Evolutionary conservation across 2,113 vertebrate genomes (phyloP).

Genomic region (Caranx melampygus): DNA sequence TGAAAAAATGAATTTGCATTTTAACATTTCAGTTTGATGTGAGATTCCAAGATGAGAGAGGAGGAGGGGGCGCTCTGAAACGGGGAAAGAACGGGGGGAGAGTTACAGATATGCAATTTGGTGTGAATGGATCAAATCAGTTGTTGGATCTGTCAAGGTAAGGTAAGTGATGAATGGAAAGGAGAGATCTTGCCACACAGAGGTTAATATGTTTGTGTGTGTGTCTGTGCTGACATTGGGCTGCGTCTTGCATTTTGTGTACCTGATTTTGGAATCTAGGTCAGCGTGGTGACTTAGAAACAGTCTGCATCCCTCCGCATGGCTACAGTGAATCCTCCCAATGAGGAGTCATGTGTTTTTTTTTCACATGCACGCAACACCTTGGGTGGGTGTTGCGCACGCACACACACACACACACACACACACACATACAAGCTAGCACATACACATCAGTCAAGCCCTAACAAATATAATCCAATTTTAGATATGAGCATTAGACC

Average conservation of each 20-base stretch:
- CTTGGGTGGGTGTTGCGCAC: not conserved
- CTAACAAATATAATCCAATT: slow-evolving; percentile 64
- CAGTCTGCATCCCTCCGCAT: slow-evolving; percentile 73
- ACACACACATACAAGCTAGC: slow-evolving; percentile 9
- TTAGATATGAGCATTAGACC: slow-evolving; percentile 59
- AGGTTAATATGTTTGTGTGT: not conserved
- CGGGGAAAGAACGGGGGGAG: slow-evolving; percentile 36
- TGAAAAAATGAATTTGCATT: slow-evolving; percentile 77
- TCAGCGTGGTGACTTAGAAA: slow-evolving; percentile 74
- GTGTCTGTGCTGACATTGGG: slow-evolving; percentile 30
- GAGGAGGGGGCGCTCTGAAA: slow-evolving; percentile 40
- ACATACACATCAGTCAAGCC: slow-evolving; percentile 33
- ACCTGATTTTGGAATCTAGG: slow-evolving; percentile 74
- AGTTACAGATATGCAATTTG: slow-evolving; percentile 55
- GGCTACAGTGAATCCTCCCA: slow-evolving; percentile 62
- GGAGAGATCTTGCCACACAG: slow-evolving; percentile 16
- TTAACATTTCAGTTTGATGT: slow-evolving; percentile 80
- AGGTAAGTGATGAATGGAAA: slow-evolving; percentile 30
- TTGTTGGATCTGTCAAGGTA: slow-evolving; percentile 42
- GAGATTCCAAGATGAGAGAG: slow-evolving; percentile 71
- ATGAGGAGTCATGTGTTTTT: slow-evolving; percentile 34
- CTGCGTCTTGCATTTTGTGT: slow-evolving; percentile 41
- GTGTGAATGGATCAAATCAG: slow-evolving; percentile 52
- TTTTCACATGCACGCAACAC: slow-evolving; percentile 19
- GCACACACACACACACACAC: slow-evolving; percentile 24